These are phyloP conservation scores for Enchytraeus crypticus DNA, from an alignment of 2,888 invertebrate genomes.

Conservation along the genomic window DNA sequence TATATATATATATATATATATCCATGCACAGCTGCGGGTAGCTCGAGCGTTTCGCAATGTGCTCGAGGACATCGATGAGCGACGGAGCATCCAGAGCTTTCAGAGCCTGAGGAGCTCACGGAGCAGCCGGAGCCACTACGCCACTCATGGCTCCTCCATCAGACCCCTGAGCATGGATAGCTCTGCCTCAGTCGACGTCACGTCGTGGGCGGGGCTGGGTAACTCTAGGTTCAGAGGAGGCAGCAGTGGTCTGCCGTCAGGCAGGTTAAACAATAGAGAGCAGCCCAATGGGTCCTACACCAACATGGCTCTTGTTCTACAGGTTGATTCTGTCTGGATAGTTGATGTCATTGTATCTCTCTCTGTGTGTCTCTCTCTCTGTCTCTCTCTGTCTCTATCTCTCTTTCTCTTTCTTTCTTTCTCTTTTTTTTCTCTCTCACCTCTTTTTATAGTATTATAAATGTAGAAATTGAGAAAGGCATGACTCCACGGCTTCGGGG, in stretches of 20 bases:
- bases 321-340: slow-evolving; percentile 8
- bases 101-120: slow-evolving; percentile 66
- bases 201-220: not conserved
- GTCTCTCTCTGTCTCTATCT: too few species aligned
- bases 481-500: too few species aligned
- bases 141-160: not conserved
- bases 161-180: not conserved
- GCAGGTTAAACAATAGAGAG: not conserved
- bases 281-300: slow-evolving; percentile 28
- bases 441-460: too few species aligned
- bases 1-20: not conserved
- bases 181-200: slow-evolving; percentile 1
- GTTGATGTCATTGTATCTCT: too few species aligned
- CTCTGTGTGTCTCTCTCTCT: too few species aligned
- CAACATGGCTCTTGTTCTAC: slow-evolving; percentile 29
- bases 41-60: slow-evolving; percentile 99
- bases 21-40: slow-evolving; percentile 99
- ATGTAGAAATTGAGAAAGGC: too few species aligned
- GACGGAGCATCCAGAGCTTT: slow-evolving; percentile 67
- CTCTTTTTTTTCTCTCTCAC: too few species aligned
- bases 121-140: slow-evolving; percentile 52
- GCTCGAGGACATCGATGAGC: slow-evolving; percentile 98
- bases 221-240: not conserved
- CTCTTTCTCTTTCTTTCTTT: too few species aligned
- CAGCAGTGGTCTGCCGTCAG: too few species aligned